Base-by-base conservation (phyloP, 2,113 vertebrate species). In the Eclectus roratus region DNA sequence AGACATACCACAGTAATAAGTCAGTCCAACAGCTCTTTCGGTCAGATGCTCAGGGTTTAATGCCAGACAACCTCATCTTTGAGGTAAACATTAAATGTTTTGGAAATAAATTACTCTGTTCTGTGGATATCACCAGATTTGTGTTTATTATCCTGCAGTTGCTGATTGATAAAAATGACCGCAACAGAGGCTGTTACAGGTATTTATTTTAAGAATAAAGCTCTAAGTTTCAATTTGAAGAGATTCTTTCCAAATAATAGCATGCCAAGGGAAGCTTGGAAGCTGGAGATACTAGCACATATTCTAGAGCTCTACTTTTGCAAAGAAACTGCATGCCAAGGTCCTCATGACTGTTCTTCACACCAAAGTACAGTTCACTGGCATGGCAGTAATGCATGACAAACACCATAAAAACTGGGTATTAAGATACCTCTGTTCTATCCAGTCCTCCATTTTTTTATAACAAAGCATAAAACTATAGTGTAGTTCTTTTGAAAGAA, bases 181-280 rank as follows among this genome's bases (percentile, higher is more conserved):
- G 0, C 4, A 80, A 73, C 7, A 58, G 33, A 61, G 11, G 41
- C 85, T 0, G 5, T 27, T 7, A 31, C 3, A 24, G 9, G 25
- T n/a, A 82, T 29, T 86, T 63, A 76, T 39, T 79, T 91, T 41
- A 92, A 92, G 41, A 89, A 72, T 17, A 87, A 87, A 82, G 24
- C n/a, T 87, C 46, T 19, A 46, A 16, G 37, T 50, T 93, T 70
- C 74, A 80, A 18, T 35, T 29, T 49, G 19, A 89, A 70, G 16
- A 65, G 31, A 56, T 58, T 83, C 37, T 31, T 85, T 70, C 58
- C 55, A 66, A 88, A 70, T 17, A 65, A 65, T 10, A 20, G 44
- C 33, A 49, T 8, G 25, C 41, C 46, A 91, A 78, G 20, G 56
- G 35, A 92, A 64, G 28, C 39, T 44, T 35, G 33, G 83, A 24